Base-by-base conservation (phyloP, 2,888 invertebrate genomes). In the Cryptops parisi region DNA sequence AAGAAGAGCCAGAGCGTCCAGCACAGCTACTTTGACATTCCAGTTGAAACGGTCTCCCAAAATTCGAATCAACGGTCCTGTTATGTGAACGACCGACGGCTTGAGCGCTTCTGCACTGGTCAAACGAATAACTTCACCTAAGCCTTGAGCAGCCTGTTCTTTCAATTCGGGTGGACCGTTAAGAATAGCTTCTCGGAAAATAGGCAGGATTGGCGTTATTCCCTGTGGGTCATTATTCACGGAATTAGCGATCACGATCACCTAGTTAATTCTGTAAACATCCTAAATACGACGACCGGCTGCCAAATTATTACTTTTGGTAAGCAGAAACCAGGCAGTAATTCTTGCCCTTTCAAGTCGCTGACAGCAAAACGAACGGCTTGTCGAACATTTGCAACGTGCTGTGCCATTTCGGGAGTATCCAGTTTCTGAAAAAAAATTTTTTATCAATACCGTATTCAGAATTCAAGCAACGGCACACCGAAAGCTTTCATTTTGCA, bases 61-160 rank as follows among this genome's bases (percentile, higher is more conserved):
- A 68, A 97, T 94, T 64, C 98, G 80, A 72, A 98, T 98, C 58
- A 98, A 76, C 0, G 98, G 97, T 1, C 98, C 98, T 3, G 97
- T 97, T 63, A 98, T 90, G 67, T 91, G 87, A 57, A 97, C 87
- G 2, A 97, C 96, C 47, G 94, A 94, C 0, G 94, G 87, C 68
- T 93, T 91, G 54, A 97, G 72, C 3, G 94, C 89, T 51, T 81
- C 76, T 0, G 93, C 79, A 59, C 83, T 87, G 4, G 94, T 91
- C 55, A 87, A 72, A 64, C 76, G 77, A 64, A 93, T 89, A 17
- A 89, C 78, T 68, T 82, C 81, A 50, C 84, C 83, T 62, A 97
- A 73, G 58, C 93, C 93, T 65, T 87, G 81, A 5, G 96, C 90
- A 0, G 96, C 94, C 59, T 84, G 83, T 71, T 96, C 97, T 69